Evolutionary conservation across 2,888 invertebrate genomes (phyloP), one percentile per base, ranked within the genome.

Genomic region (Chrysopilus asiliformis): DNA sequence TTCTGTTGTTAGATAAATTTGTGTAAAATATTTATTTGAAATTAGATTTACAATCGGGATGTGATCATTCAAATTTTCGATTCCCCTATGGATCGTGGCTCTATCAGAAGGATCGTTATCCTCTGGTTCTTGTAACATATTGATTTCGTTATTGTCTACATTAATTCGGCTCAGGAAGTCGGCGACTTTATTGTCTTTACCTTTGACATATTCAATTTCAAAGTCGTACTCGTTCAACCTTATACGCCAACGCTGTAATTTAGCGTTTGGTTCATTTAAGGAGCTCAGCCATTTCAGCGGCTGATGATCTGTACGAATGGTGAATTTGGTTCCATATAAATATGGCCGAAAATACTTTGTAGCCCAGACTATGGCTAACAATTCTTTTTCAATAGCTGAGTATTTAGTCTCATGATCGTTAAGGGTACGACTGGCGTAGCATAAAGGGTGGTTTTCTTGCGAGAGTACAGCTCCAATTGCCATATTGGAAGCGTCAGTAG

Each of bases 341-440:
- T n/a, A n/a, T n/a, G n/a, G 31, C 12, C 31, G 4, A 12, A 31
- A 31, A 31, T 31, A 31, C n/a, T 17, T 31, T 2, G 17, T 16
- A 4, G 31, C n/a, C 31, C 31, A 31, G 16, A 31, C 17, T 4
- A 31, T 31, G 5, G 31, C 16, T 4, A 31, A 12, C 6, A 31
- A 14, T 31, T 31, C 24, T 24, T 33, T 33, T 13, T 33, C 33
- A 4, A 33, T 18, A 9, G 33, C 25, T 4, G 24, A 16, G 13
- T 17, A 31, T 16, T 17, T 15, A 6, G 9, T 13, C 13, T 31
- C 31, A 17, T 31, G 31, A 2, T 31, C 31, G 19, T 31, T 31
- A 17, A 31, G 14, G 18, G n/a, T n/a, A n/a, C n/a, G n/a, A n/a
- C n/a, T n/a, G n/a, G n/a, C n/a, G n/a, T n/a, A n/a, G n/a, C n/a